Evolutionary conservation across 2,113 vertebrate species (phyloP).

Genomic region (Epinephelus cyanopodus): DNA sequence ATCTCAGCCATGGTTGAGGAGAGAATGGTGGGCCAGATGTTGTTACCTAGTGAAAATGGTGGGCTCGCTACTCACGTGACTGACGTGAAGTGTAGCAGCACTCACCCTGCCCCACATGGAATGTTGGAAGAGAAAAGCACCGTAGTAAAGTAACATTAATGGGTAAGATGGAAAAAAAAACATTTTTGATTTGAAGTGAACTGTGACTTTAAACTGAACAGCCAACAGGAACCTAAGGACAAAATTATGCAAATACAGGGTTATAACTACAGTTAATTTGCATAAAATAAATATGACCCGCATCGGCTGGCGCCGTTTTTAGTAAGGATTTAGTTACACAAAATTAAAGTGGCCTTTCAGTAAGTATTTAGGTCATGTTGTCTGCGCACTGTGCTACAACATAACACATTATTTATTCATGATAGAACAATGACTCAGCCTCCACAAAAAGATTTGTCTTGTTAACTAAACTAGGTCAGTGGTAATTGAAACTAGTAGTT

Average conservation of each 20-base stretch:
- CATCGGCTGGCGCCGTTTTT: neutral
- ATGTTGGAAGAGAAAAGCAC: too few species aligned
- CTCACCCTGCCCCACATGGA: too few species aligned
- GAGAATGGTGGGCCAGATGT: too few species aligned
- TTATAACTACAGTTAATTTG: neutral
- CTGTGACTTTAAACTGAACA: neutral
- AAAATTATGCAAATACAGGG: neutral
- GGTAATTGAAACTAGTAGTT: neutral
- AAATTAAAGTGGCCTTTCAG: neutral
- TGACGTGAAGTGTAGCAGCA: too few species aligned
- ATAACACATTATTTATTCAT: neutral
- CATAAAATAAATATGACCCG: neutral
- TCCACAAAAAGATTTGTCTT: neutral
- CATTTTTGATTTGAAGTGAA: too few species aligned
- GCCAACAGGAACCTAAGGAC: neutral
- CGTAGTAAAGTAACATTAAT: too few species aligned
- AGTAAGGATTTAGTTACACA: neutral
- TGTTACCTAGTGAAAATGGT: too few species aligned
- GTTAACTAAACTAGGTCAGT: conserved; percentile 43
- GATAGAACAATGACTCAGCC: conserved; percentile 11
- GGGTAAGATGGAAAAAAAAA: too few species aligned
- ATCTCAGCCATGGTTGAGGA: too few species aligned
- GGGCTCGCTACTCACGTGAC: too few species aligned
- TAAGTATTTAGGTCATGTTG: conserved; percentile 27
- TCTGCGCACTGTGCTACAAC: neutral